Conservation (phyloP, 2,888 invertebrate species). For the Deilephila elpenor region DNA sequence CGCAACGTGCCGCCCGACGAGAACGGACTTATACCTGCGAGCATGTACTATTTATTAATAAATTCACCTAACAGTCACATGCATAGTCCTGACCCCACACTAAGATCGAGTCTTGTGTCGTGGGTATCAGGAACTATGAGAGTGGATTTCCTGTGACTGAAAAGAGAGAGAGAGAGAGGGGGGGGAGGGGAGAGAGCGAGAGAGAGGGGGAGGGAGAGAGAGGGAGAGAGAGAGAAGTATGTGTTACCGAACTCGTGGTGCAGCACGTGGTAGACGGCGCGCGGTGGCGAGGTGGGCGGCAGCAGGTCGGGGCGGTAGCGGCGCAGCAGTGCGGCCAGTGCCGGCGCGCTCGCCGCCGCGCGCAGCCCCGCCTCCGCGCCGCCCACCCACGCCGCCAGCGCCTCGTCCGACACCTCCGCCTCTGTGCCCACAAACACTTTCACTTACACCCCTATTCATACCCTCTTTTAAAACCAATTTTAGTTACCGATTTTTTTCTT, state of each 20-base stretch:
- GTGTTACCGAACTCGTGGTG: conserved; percentile 91
- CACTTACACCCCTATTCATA: too few species aligned
- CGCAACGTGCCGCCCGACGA: conserved; percentile 90
- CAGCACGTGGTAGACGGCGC: conserved; percentile 93
- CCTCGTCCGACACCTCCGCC: conserved; percentile 89
- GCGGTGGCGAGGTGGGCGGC: conserved; percentile 90
- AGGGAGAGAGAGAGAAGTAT: background rate
- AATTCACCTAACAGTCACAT: too few species aligned
- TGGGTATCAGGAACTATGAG: too few species aligned
- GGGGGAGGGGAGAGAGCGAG: too few species aligned
- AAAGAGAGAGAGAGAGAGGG: too few species aligned
- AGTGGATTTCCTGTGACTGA: too few species aligned
- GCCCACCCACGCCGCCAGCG: conserved; percentile 91
- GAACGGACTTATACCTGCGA: conserved; percentile 86
- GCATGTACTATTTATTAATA: background rate
- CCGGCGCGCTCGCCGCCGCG: conserved; percentile 70
- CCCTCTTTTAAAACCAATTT: too few species aligned
- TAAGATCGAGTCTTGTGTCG: too few species aligned
- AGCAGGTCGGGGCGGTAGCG: conserved; percentile 96
- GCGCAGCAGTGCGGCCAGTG: conserved; percentile 90
- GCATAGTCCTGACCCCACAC: too few species aligned
- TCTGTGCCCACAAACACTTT: conserved; percentile 64
- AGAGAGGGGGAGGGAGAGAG: too few species aligned
- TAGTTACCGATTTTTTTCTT: too few species aligned
- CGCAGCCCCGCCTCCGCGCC: conserved; percentile 59